These are phyloP conservation scores for Drosophila nannoptera DNA, from an alignment of 1,140 invertebrate species.

Conservation along the genomic window DNA sequence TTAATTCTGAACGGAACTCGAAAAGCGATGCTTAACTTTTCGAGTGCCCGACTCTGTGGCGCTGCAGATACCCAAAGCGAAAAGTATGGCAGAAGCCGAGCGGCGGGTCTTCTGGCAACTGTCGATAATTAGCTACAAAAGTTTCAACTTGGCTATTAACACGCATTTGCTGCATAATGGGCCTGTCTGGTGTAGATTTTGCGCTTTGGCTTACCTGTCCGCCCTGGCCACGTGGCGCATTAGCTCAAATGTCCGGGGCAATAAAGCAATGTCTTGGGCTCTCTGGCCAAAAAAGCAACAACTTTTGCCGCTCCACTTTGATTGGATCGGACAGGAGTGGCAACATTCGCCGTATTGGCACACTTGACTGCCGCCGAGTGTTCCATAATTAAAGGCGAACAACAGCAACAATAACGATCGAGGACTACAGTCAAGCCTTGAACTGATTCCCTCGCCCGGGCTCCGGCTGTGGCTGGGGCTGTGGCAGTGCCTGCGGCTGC, in stretches of 20 bases:
- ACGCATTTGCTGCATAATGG: slow-evolving; percentile 75
- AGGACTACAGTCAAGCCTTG: slow-evolving; percentile 49
- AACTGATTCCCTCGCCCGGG: slow-evolving; percentile 4
- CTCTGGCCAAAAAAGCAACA: slow-evolving; percentile 26
- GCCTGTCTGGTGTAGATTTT: slow-evolving; percentile 64
- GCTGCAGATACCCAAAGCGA: slow-evolving; percentile 25
- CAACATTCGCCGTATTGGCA: slow-evolving; percentile 37
- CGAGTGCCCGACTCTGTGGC: slow-evolving; percentile 10
- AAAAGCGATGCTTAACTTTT: slow-evolving; percentile 36
- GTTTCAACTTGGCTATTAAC: slow-evolving; percentile 60
- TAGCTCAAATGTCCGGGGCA: slow-evolving; percentile 30
- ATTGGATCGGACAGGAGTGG: slow-evolving; percentile 11
- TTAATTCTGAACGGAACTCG: slow-evolving; percentile 29
- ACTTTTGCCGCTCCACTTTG: slow-evolving; percentile 60
- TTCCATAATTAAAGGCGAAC: slow-evolving; percentile 64
- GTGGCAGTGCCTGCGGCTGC: slow-evolving; percentile 43
- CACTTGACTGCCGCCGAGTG: slow-evolving; percentile 63
- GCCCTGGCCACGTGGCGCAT: slow-evolving; percentile 18
- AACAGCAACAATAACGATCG: slow-evolving; percentile 10
- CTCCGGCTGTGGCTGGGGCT: background rate
- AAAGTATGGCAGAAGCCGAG: slow-evolving; percentile 24
- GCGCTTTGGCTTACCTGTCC: slow-evolving; percentile 15
- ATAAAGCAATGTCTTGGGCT: slow-evolving; percentile 49
- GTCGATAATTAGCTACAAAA: slow-evolving; percentile 75
- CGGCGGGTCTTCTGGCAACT: slow-evolving; percentile 46